Evolutionary conservation across 2,797 vertebrate genomes (phyloP).

Genomic region (Botia almorhae): DNA sequence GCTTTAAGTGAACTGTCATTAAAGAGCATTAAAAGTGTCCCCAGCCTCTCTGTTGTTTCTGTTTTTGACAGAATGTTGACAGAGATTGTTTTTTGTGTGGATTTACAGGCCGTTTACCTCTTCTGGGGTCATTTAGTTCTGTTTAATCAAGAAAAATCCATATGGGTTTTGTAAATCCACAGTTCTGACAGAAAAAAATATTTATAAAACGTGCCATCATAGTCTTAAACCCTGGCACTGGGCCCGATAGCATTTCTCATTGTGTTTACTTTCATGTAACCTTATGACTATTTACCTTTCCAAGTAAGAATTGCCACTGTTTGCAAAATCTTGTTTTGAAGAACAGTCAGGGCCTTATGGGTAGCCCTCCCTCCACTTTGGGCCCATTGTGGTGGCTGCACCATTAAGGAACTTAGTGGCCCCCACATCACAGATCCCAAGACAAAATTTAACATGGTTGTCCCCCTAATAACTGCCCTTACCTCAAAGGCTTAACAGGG

Average conservation of each 20-base stretch:
- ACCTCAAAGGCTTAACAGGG: background rate
- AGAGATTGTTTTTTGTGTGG: background rate
- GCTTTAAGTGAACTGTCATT: background rate
- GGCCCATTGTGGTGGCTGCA: too few species aligned
- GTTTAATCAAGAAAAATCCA: background rate
- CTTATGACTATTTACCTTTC: background rate
- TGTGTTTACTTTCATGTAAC: background rate
- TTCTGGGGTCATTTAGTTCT: background rate
- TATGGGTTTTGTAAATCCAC: background rate
- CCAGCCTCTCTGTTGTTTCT: background rate
- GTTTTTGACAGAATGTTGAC: background rate
- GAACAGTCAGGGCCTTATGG: background rate
- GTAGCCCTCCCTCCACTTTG: background rate
- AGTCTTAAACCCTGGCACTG: background rate
- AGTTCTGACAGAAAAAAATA: background rate
- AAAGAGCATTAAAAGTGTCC: background rate
- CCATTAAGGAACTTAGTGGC: too few species aligned
- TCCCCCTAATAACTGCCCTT: background rate
- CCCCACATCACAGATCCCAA: background rate
- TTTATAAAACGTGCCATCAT: background rate
- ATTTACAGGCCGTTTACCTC: background rate
- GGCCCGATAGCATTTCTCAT: background rate
- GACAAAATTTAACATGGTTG: background rate
- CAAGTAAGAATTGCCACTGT: background rate
- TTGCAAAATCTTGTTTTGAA: background rate